Percentiles rank a stretch among this genome's conserved stretches.
Evolutionary conservation across 2,888 invertebrate genomes (phyloP).

Genomic region (Tipula vernalis): DNA sequence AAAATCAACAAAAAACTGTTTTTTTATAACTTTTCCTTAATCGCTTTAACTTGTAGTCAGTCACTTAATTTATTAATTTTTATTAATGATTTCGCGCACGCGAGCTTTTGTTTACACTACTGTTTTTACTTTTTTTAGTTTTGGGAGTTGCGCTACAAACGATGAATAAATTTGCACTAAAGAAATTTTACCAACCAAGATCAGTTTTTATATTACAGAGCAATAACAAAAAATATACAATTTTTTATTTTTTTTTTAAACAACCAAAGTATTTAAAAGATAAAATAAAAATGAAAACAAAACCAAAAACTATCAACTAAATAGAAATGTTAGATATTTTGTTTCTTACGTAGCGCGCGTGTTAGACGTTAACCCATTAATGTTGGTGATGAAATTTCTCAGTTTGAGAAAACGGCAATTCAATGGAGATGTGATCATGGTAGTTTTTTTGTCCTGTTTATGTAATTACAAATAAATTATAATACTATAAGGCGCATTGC

Average conservation of each 20-base stretch:
- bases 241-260: not conserved
- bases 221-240: not conserved
- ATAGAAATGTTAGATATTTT: not conserved
- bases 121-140: not conserved
- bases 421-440: too few relatives aligned
- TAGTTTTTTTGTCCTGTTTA: too few relatives aligned
- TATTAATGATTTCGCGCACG: not conserved
- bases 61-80: not conserved
- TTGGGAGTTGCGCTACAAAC: not conserved
- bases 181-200: not conserved
- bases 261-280: not conserved
- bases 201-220: conserved; percentile 7
- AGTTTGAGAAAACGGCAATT: too few relatives aligned
- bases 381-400: not conserved
- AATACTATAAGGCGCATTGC: too few relatives aligned
- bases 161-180: conserved; percentile 10
- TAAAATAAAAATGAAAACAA: not conserved
- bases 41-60: not conserved
- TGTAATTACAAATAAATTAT: too few relatives aligned
- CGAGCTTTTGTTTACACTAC: not conserved
- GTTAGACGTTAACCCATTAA: not conserved
- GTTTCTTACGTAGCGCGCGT: not conserved
- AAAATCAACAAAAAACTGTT: not conserved
- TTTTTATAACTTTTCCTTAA: not conserved
- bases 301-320: not conserved